Percentiles rank a stretch among this genome's conserved stretches.
phyloP scores from a whole-genome alignment of 2,113 vertebrate genomes.

The Melanerpes aurifrons region DNA sequence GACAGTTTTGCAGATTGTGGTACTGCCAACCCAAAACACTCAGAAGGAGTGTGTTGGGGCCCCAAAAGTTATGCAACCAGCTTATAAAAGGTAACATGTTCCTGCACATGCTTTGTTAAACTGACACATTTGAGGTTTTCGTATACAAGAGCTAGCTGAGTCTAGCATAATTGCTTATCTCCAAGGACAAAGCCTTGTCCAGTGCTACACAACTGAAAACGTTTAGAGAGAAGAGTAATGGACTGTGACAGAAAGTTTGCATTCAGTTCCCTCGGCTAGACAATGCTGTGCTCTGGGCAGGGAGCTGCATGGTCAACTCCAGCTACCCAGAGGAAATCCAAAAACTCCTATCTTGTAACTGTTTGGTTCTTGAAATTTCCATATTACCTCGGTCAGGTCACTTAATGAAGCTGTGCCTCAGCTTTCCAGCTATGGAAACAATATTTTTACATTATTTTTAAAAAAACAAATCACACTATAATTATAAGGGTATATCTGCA shows the following conservation, averaged over 20 bases:
- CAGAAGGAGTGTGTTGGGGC: accelerated
- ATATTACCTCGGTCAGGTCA: not conserved
- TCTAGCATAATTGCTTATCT: not conserved
- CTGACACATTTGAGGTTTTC: not conserved
- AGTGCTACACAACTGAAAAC: not conserved
- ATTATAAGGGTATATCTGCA: not conserved
- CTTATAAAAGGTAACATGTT: not conserved
- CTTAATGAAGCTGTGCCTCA: not conserved
- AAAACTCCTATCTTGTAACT: not conserved
- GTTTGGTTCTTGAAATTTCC: not conserved
- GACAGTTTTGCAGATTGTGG: not conserved
- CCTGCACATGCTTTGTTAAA: not conserved
- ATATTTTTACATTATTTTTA: too few relatives aligned
- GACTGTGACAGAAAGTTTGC: not conserved
- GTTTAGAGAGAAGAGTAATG: not conserved
- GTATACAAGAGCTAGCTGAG: not conserved
- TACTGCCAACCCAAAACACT: not conserved
- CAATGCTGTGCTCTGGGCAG: accelerated
- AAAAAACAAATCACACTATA: too few relatives aligned
- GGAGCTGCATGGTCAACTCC: accelerated
- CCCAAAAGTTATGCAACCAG: not conserved
- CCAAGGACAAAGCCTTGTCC: not conserved
- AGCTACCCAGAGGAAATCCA: not conserved
- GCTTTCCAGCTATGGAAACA: not conserved
- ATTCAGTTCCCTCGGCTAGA: accelerated